Evolutionary conservation across 2,113 vertebrate genomes (phyloP).

Genomic region (Rhinoderma darwinii): DNA sequence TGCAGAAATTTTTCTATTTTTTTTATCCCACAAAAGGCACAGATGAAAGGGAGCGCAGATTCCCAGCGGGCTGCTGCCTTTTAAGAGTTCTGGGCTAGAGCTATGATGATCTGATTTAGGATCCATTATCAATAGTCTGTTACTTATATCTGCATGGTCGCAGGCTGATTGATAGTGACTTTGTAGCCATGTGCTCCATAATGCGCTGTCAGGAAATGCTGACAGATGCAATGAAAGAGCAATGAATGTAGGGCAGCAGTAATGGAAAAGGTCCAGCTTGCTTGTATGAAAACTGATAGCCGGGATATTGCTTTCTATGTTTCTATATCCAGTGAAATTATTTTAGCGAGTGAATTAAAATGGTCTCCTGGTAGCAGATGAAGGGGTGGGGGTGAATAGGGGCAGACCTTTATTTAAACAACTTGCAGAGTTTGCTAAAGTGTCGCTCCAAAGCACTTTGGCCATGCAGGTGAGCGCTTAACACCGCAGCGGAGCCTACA

Average conservation of each 20-base stretch:
- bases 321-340: constrained; percentile 75
- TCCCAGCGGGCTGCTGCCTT: constrained; percentile 67
- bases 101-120: constrained; percentile 78
- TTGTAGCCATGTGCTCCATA: constrained; percentile 77
- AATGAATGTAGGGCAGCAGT: constrained; percentile 80
- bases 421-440: constrained; percentile 68
- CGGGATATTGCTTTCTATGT: constrained; percentile 83
- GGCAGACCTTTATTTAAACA: constrained; percentile 68
- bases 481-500: neutral
- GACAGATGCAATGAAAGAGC: constrained; percentile 84
- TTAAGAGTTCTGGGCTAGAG: constrained; percentile 73
- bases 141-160: constrained; percentile 80
- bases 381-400: constrained; percentile 12
- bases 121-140: constrained; percentile 78
- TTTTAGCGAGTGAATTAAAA: constrained; percentile 81
- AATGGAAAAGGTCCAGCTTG: constrained; percentile 79
- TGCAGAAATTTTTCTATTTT: constrained; percentile 1
- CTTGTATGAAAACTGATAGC: constrained; percentile 89
- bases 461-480: neutral
- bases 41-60: constrained; percentile 66
- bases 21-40: constrained; percentile 56
- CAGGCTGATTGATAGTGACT: constrained; percentile 81
- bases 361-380: constrained; percentile 69
- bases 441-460: constrained; percentile 34
- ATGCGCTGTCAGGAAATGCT: constrained; percentile 82